Evolutionary conservation across 37 sponge, comb jelly and placozoan genomes (phyloP).

Genomic region (Spongilla lacustris): DNA sequence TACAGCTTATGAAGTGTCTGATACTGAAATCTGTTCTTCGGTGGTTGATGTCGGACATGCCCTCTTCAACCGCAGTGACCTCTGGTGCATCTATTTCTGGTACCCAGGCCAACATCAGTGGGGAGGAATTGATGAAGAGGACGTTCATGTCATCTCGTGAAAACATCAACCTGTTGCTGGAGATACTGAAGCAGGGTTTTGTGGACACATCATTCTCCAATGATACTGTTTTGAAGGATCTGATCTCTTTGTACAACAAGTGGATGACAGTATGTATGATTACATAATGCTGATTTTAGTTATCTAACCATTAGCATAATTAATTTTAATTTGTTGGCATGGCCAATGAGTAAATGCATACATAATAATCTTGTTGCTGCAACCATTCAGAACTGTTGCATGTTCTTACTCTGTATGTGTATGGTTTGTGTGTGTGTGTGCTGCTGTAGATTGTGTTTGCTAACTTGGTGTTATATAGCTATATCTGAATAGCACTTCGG

Average conservation of each 20-base stretch:
- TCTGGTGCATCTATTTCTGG: neutral
- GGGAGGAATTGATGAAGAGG: slow-evolving; percentile 54
- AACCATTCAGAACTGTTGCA: too few relatives aligned
- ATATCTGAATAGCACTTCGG: too few relatives aligned
- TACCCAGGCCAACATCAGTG: slow-evolving; percentile 12
- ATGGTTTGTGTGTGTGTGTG: too few relatives aligned
- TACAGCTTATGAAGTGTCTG: slow-evolving; percentile 26
- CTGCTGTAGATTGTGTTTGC: too few relatives aligned
- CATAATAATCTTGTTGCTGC: too few relatives aligned
- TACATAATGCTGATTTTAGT: too few relatives aligned
- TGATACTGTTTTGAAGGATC: slow-evolving; percentile 6
- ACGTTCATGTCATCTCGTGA: slow-evolving; percentile 74
- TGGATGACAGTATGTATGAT: slow-evolving; percentile 70
- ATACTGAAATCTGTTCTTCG: slow-evolving; percentile 50
- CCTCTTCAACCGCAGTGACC: slow-evolving; percentile 11
- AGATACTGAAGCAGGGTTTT: slow-evolving; percentile 77
- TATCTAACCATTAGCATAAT: too few relatives aligned
- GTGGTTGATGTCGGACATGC: slow-evolving; percentile 57
- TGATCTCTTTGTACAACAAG: slow-evolving; percentile 63
- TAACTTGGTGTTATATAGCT: too few relatives aligned
- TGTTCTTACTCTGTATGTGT: too few relatives aligned
- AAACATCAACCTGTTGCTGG: slow-evolving; percentile 80
- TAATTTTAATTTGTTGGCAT: too few relatives aligned
- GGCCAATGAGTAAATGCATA: too few relatives aligned
- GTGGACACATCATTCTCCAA: slow-evolving; percentile 8